These are phyloP conservation scores for Leptodactylus fuscus DNA, from an alignment of 2,113 vertebrate species.

Conservation along the genomic window DNA sequence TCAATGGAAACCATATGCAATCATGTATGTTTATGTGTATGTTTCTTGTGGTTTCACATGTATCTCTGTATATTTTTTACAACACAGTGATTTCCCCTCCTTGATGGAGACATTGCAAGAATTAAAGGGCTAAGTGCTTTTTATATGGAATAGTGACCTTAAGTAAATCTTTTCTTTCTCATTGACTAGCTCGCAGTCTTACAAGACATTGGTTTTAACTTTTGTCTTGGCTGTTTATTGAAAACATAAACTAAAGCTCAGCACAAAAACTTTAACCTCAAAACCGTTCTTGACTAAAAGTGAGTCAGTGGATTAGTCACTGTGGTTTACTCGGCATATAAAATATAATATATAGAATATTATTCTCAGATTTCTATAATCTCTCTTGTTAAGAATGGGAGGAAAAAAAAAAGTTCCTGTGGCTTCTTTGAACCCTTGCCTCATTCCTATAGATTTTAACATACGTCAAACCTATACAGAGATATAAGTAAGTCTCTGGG, in stretches of 20 bases:
- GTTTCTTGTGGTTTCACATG: slow-evolving; percentile 38
- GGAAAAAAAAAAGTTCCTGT: not conserved
- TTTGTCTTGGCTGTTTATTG: not conserved
- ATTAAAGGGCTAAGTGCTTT: slow-evolving; percentile 8
- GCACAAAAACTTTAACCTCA: not conserved
- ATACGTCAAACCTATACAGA: not conserved
- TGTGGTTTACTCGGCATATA: slow-evolving; percentile 13
- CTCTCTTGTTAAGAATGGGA: not conserved
- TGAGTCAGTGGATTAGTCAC: slow-evolving; percentile 25
- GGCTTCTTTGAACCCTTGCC: not conserved
- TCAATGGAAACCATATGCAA: not conserved
- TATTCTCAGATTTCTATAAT: slow-evolving; percentile 7
- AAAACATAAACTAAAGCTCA: slow-evolving; percentile 8
- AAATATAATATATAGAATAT: not conserved
- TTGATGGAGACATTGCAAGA: slow-evolving; percentile 19
- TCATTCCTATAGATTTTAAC: not conserved
- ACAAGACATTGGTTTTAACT: not conserved
- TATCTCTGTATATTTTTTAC: slow-evolving; percentile 27
- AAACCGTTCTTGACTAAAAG: not conserved
- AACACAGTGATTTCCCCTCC: not conserved
- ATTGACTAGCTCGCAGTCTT: not conserved
- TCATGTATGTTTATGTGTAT: slow-evolving; percentile 29
- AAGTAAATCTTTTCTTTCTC: not conserved
- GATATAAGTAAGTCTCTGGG: not conserved
- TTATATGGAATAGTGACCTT: not conserved